Evolutionary conservation across 2,797 vertebrate species (phyloP), one percentile per base, ranked within the genome.

Genomic region (Setipinna tenuifilis): DNA sequence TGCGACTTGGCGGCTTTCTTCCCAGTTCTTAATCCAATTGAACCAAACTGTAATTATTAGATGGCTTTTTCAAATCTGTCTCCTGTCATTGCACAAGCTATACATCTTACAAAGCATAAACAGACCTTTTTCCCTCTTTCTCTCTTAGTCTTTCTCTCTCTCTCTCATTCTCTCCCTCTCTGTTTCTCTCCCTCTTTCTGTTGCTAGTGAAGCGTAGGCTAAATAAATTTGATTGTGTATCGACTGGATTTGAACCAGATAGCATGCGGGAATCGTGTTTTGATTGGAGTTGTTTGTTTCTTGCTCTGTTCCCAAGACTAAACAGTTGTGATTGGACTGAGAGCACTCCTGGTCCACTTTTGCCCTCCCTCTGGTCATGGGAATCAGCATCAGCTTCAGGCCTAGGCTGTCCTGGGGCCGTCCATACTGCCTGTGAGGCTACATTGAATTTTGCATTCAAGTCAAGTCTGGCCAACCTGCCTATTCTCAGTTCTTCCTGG

Each of bases 1-100:
- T 78, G 35, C 17, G 19, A 21, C 81, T 82, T n/a, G 16, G 58
- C 46, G 28, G 11, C 31, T 28, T 31, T 82, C 88, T 54, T 75
- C 89, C 88, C 89, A 82, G 83, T 84, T 83, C 83, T 10, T 78
- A 44, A 78, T 92, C 88, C 91, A 90, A 88, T 44, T 86, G 86
- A 93, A 90, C 89, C 91, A 89, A 87, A 90, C 89, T 87, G 92
- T 91, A 92, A 93, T 93, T 92, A 94, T 90, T 90, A 92, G 93
- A 92, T 92, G 91, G 92, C 89, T 91, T 92, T 92, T 93, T 87
- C 90, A 90, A 82, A 86, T 88, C 83, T 62, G 83, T 54, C 1
- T 84, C 59, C 35, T 44, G 58, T 57, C 3, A 61, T 44, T 68
- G 61, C 65, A 58, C 48, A 44, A 16, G 48, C 65, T 82, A 57